Base-by-base conservation (phyloP, 2,113 vertebrate genomes). In the Crotalus horridus region DNA sequence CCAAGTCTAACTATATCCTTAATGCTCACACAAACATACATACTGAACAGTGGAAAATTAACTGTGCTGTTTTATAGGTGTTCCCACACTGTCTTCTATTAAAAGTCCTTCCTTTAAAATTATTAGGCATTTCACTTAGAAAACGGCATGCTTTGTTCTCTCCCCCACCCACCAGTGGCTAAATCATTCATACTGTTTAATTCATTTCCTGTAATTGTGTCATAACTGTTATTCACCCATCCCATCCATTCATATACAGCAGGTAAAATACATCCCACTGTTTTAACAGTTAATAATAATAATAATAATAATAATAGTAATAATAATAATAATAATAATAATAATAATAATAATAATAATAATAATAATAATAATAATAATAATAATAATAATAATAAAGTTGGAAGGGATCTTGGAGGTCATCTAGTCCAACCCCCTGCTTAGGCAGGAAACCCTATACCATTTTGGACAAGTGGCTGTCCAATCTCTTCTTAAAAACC, bases 181-280 rank as follows among this genome's bases (percentile, higher is more conserved):
- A 89, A 5, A 86, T 11, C 89, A 88, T 29, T 93, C 87, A 87
- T 24, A 94, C 6, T 20, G 56, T 51, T 95, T 95, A 96, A 94
- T 96, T 97, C 0, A 87, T 94, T 94, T 94, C 58, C 93, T 93
- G 20, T 91, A 89, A 94, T 91, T 81, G 90, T 61, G 29, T 92
- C 89, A 96, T 96, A 97, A 95, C 58, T 90, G 95, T 53, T 0
- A 53, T 96, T 96, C 93, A 88, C 88, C 88, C 39, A 93, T 95
- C 55, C 89, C 94, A 97, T 55, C 51, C 91, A 69, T 94, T 96
- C 51, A 81, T 51, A 93, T 93, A 93, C 17, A 20, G 91, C 6
- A 85, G 89, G 33, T 90, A 48, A 93, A 93, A 89, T 59, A 61
- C 61, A 93, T 93, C 92, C 69, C 29, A 33, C 93, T 51, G 85